Evolutionary conservation across 1,140 invertebrate genomes (phyloP), one percentile per base, ranked within the genome.

Genomic region (Venturia canescens): DNA sequence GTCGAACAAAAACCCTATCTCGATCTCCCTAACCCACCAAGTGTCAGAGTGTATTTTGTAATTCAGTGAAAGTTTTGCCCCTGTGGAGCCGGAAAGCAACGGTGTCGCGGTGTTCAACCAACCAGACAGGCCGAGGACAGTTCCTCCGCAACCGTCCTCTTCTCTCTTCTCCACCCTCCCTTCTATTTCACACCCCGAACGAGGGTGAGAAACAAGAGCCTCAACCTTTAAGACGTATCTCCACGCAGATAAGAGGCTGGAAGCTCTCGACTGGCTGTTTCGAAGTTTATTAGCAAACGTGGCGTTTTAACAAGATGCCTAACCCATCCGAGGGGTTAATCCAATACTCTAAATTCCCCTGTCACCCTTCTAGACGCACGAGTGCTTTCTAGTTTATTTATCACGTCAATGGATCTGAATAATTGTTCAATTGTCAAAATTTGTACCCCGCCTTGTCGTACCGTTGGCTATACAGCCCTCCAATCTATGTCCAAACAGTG

Each of bases 21-120:
- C 11, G n/a, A 63, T 69, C 66, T 69, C 66, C 29, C 66, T 27
- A 6, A 18, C 66, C n/a, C 66, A 31, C 60, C 21, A 77, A 77
- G 60, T 77, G 75, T 77, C 75, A 77, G 75, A 77, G 75, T 77
- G 75, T 77, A 77, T 77, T 77, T 77, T 77, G 75, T 77, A 77
- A 77, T 77, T 77, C 75, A 77, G 57, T 53, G 75, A 77, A 77
- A 77, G 75, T 77, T 77, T 77, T 60, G 60, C 75, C 75, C 38
- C 75, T 77, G n/a, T 29, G n/a, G 75, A 60, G 75, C 26, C 75
- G 75, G 66, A 63, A 77, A 77, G 57, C 75, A 60, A 63, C 60
- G 75, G 18, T 44, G 29, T 29, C 21, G 60, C 29, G 34, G 75
- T 23, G 75, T 77, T 77, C 57, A 77, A 77, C 75, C 75, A 77